These are phyloP conservation scores for Pogonus chalceus DNA, from an alignment of 1,140 invertebrate species.

Conservation along the genomic window DNA sequence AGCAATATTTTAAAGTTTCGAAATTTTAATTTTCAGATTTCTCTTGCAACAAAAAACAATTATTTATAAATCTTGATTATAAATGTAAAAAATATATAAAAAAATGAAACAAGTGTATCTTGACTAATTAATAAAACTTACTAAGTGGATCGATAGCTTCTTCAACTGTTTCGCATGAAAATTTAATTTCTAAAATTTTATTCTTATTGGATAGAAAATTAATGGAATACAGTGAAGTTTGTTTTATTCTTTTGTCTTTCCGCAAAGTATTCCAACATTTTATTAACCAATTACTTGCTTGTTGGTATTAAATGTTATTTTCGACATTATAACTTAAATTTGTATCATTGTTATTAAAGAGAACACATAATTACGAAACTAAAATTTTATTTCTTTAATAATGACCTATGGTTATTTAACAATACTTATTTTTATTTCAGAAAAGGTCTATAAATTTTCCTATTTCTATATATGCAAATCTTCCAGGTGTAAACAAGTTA, in stretches of 20 bases:
- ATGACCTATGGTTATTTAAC: conserved; percentile 4
- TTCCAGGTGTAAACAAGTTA: too few species aligned
- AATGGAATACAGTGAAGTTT: conserved; percentile 51
- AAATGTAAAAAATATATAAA: conserved; percentile 43
- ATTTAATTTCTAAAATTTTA: conserved; percentile 43
- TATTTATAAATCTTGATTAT: conserved; percentile 64
- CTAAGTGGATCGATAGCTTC: conserved; percentile 46
- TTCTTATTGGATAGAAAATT: conserved; percentile 49
- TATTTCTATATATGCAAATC: too few species aligned
- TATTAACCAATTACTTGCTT: conserved; percentile 84
- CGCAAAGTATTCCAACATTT: conserved; percentile 47
- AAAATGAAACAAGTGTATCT: conserved; percentile 10
- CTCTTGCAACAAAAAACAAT: conserved; percentile 64
- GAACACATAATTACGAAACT: conserved; percentile 70
- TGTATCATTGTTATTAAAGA: conserved; percentile 83
- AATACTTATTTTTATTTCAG: not conserved
- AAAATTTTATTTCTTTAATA: too few species aligned
- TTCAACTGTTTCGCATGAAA: conserved; percentile 34
- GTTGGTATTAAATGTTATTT: conserved; percentile 90
- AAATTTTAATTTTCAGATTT: conserved; percentile 54
- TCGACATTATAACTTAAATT: conserved; percentile 94
- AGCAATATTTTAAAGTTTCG: conserved; percentile 46
- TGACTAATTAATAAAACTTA: conserved; percentile 34
- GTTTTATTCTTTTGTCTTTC: conserved; percentile 33
- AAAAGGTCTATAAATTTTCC: not conserved